Base-by-base conservation (phyloP, 2,797 vertebrate genomes). In the Peromyscus melanophrys region DNA sequence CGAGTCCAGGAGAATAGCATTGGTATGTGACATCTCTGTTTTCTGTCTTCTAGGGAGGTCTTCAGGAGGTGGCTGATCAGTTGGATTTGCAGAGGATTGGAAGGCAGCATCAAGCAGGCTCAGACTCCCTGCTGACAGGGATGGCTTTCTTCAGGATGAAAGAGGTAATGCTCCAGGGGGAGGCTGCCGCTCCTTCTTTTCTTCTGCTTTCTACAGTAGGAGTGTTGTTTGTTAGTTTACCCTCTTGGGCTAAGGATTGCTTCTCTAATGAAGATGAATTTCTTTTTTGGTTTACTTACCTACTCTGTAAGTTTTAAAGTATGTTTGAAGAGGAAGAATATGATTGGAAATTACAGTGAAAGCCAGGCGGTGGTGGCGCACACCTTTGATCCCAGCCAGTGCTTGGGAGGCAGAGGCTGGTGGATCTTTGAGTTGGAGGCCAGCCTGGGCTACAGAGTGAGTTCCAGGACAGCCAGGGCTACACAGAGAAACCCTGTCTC, bases 61-160 rank as follows among this genome's bases (percentile, higher is more conserved):
- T 99, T 82, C 99, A 99, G 98, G 99, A 99, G 98, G 99, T 99
- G 75, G 99, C 99, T 21, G 99, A 99, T 98, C 99, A 99, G 99
- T 97, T 99, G 98, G 99, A 99, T 98, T 98, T 99, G 96, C 99
- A 99, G 98, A 98, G 99, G 97, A 99, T 99, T 94, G 99, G 99
- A n/a, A 99, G 99, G 94, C 99, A 99, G 89, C 99, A 99, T 96
- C 99, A 99, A 98, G 99, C 99, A 4, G 99, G 99, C 34, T 99
- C 99, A 0, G 99, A 99, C 98, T 99, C 99, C 0, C 98, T 99
- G 96, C 99, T 99, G 96, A 99, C 99, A 0, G 99, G 99, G 90
- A 99, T 99, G 99, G 99, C 99, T 0, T 99, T 99, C 98, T 99
- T 99, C 98, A 99, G 99, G 98, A 99, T 99, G 99, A 99, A 99